phyloP scores from a whole-genome alignment of 1,140 invertebrate species.

The Pseudomyrmex concolor region DNA sequence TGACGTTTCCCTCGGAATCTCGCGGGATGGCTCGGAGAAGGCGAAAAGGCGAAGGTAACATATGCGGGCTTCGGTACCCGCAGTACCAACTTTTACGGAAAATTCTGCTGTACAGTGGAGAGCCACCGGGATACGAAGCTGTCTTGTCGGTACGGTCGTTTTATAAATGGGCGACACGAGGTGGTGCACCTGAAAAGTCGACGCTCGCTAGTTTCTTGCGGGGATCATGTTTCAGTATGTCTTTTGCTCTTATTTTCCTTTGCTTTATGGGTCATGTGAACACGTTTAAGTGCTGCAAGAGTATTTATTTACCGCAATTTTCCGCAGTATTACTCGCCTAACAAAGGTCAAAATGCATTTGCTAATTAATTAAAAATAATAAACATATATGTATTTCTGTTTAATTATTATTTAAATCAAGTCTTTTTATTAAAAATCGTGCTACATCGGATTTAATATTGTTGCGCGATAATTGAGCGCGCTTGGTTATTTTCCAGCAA shows the following conservation, averaged over 20 bases:
- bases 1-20: constrained; percentile 37
- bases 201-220: constrained; percentile 29
- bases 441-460: no score
- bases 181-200: constrained; percentile 37
- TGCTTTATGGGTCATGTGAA: constrained; percentile 25
- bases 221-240: constrained; percentile 10
- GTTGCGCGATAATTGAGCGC: no score
- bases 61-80: constrained; percentile 26
- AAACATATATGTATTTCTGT: no score
- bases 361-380: neutral
- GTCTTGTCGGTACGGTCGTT: constrained; percentile 32
- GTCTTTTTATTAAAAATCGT: no score
- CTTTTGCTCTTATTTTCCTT: neutral
- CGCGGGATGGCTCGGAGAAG: neutral
- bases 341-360: constrained; percentile 6
- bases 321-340: neutral
- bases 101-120: neutral
- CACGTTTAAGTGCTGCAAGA: constrained; percentile 18
- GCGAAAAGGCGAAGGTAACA: constrained; percentile 50
- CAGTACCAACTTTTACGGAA: constrained; percentile 65
- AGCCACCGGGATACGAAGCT: constrained; percentile 28
- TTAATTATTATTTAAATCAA: no score
- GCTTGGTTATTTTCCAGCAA: neutral
- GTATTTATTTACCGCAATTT: constrained; percentile 39
- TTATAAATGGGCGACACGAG: constrained; percentile 64